Conservation (phyloP, 2,797 vertebrate genomes). For the Galago senegalensis region DNA sequence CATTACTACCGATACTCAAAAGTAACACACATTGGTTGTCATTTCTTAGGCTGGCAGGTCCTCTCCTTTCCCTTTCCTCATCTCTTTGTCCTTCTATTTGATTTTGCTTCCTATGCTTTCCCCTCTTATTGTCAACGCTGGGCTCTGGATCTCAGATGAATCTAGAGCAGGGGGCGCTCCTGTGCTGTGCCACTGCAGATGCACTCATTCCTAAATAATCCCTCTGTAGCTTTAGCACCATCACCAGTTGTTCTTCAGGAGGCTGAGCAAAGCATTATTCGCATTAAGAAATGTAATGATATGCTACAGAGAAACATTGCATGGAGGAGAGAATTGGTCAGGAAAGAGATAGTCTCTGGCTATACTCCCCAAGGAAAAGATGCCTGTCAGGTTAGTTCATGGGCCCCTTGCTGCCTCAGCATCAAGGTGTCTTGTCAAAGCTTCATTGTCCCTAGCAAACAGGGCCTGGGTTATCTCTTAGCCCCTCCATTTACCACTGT, state of each 20-base stretch:
- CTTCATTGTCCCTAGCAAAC: neutral
- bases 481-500: neutral
- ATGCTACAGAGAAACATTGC: fast-evolving
- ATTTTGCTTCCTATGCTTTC: neutral
- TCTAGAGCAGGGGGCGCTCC: too few species aligned
- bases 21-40: neutral
- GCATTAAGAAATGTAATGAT: neutral
- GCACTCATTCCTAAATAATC: neutral
- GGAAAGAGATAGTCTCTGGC: constrained; percentile 47
- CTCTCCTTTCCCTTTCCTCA: neutral
- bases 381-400: constrained; percentile 72
- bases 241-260: neutral
- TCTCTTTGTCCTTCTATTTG: neutral
- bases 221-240: neutral
- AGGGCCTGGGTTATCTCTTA: neutral
- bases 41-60: neutral
- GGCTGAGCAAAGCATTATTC: constrained; percentile 8
- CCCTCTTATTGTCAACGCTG: neutral
- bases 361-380: constrained; percentile 36
- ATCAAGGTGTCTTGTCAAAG: neutral
- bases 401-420: neutral
- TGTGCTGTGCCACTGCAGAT: neutral
- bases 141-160: neutral
- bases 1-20: neutral
- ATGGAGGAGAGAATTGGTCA: fast-evolving